Evolutionary conservation across 1,140 invertebrate species (phyloP), one percentile per base, ranked within the genome.

Genomic region (Cyclargus thomasi): DNA sequence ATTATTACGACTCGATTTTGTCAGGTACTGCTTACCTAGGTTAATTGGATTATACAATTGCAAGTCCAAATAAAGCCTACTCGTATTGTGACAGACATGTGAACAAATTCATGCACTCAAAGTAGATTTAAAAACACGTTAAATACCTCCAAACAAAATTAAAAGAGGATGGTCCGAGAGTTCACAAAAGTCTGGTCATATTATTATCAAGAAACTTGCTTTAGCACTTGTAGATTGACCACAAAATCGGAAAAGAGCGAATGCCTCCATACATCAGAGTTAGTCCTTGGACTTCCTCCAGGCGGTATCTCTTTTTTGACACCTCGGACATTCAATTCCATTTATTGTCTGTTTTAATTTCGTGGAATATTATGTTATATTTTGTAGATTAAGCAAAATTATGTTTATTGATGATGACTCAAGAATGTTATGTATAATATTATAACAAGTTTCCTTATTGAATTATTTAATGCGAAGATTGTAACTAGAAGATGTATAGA

Each of bases 231-330:
- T 68, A 73, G 67, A 67, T 68, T 69, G 39, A 68, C 66, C 70
- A 67, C 69, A 67, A 62, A 65, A 68, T 76, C 72, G 72, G 70
- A 74, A 72, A 71, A 67, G 67, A 73, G 65, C 67, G 68, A 75
- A 73, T 75, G 65, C 70, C 67, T 72, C 62, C 65, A 66, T 21
- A 64, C 17, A 64, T 64, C 29, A 64, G 36, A 55, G 20, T 59
- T 66, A 55, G 23, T 57, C 53, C 22, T 35, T 35, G 29, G 53
- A 59, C 35, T 66, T 59, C 29, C 23, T 66, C 23, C 21, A 53
- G 18, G 23, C 17, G 18, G 35, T 57, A 65, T 65, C 16, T 55
- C 53, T 20, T 55, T 20, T 55, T 55, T 8, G 55, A 59, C 55
- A 20, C 55, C 55, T 20, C 17, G 20, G 55, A 20, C 1, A 47